phyloP scores from a whole-genome alignment of 1,140 invertebrate genomes.

The Drosophila oshimai region DNA sequence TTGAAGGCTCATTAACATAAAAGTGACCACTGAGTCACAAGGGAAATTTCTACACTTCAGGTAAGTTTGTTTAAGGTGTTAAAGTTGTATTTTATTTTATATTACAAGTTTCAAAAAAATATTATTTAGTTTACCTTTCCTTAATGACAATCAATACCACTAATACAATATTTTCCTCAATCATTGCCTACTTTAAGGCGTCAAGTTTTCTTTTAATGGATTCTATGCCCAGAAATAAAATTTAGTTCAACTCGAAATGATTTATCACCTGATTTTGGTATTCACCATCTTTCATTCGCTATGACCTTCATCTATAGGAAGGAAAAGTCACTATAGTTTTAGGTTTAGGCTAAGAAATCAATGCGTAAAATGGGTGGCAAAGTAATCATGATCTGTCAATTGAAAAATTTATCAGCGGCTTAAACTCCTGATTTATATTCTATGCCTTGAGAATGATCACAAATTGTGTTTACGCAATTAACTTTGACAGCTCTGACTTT shows the following conservation, averaged over 20 bases:
- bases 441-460: neutral
- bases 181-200: neutral
- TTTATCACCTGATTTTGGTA: no score
- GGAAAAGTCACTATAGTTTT: no score
- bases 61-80: no score
- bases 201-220: neutral
- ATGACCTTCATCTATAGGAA: no score
- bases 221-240: neutral
- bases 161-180: neutral
- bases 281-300: no score
- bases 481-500: slow-evolving; percentile 5
- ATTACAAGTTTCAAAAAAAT: no score
- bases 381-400: neutral
- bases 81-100: no score
- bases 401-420: neutral
- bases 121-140: no score
- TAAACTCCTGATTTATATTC: neutral
- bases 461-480: neutral
- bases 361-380: neutral
- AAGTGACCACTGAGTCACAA: slow-evolving; percentile 25
- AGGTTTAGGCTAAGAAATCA: neutral
- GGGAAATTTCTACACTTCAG: slow-evolving; percentile 1
- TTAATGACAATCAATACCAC: no score
- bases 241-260: no score
- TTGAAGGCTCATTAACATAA: slow-evolving; percentile 12